Percentiles rank a stretch among this genome's conserved stretches.
phyloP scores from a whole-genome alignment of 2,113 vertebrate genomes.

The Coracopsis vasa region DNA sequence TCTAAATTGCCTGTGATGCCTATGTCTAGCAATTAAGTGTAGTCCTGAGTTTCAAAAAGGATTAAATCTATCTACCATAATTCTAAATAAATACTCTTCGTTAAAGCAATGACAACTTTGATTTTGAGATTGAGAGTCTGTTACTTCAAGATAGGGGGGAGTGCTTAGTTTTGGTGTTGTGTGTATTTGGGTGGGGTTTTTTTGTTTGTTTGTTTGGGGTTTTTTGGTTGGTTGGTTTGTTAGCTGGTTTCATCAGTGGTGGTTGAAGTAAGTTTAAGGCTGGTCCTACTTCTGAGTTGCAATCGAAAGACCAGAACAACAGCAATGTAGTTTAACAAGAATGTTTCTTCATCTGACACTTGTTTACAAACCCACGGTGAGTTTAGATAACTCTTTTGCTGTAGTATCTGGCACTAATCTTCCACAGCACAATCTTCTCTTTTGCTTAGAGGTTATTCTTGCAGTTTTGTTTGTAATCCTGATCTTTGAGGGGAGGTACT shows the following conservation, averaged over 20 bases:
- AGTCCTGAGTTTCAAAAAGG: not conserved
- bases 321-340: not conserved
- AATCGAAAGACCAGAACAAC: not conserved
- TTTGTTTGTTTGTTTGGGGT: not conserved
- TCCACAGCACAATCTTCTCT: not conserved
- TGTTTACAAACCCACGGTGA: not conserved
- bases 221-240: not conserved
- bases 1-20: not conserved
- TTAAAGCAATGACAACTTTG: not conserved
- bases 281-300: not conserved
- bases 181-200: not conserved
- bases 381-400: not conserved
- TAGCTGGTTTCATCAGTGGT: not conserved
- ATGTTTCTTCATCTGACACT: not conserved
- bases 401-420: not conserved
- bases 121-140: not conserved
- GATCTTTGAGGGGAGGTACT: not conserved
- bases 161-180: not conserved
- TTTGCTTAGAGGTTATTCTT: not conserved
- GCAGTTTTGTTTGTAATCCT: not conserved
- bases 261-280: not conserved
- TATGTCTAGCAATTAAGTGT: not conserved
- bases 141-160: not conserved
- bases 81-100: not conserved
- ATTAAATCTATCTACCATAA: not conserved